phyloP scores from a whole-genome alignment of 2,888 invertebrate species.

The Athalia rosae region DNA sequence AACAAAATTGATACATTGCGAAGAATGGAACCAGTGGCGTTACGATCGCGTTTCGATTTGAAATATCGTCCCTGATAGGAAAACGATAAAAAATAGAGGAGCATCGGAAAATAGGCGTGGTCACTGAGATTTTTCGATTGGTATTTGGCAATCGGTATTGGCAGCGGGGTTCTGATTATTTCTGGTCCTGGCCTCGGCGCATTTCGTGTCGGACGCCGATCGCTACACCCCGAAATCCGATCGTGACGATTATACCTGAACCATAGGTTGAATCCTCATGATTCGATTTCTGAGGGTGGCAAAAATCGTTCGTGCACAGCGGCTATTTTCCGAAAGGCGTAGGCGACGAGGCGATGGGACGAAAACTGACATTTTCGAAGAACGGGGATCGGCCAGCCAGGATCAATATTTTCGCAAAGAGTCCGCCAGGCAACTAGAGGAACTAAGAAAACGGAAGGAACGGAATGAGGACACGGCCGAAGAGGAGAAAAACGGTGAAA shows the following conservation, averaged over 20 bases:
- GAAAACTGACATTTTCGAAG: constrained; percentile 66
- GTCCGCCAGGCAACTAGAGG: constrained; percentile 61
- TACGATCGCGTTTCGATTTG: no score
- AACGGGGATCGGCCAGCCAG: constrained; percentile 63
- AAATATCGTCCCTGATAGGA: no score
- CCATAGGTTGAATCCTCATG: not conserved
- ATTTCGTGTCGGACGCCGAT: no score
- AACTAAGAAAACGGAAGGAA: constrained; percentile 52
- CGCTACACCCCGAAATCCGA: no score
- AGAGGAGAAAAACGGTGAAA: not conserved
- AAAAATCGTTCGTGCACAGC: constrained; percentile 18
- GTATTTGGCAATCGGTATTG: no score
- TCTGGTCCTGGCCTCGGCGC: no score
- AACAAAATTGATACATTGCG: not conserved
- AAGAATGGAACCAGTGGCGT: not conserved
- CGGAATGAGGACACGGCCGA: constrained; percentile 36
- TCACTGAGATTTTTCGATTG: no score
- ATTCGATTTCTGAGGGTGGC: constrained; percentile 4
- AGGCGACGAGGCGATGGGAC: constrained; percentile 65
- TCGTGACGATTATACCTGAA: no score
- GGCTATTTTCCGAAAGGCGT: constrained; percentile 59
- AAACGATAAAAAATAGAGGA: no score
- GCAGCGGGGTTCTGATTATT: no score
- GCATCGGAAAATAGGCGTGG: no score
- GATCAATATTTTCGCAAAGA: constrained; percentile 66